These are phyloP conservation scores for Pangasianodon hypophthalmus DNA, from an alignment of 2,113 vertebrate genomes.

Conservation along the genomic window DNA sequence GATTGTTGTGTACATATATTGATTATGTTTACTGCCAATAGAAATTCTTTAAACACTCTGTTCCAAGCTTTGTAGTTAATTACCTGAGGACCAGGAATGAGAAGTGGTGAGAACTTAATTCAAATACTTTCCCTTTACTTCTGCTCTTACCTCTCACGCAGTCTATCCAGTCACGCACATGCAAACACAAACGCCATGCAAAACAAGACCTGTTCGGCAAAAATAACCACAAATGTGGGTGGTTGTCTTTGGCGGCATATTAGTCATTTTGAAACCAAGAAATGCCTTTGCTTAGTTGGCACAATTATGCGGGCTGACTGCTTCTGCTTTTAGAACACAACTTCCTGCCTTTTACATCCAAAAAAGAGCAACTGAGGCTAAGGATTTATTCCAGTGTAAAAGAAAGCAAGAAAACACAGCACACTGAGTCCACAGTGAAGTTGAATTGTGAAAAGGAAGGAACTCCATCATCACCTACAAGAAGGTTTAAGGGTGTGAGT, in stretches of 20 bases:
- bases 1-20: neutral
- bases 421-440: neutral
- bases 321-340: conserved; percentile 34
- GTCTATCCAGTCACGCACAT: conserved; percentile 5
- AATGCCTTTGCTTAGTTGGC: conserved; percentile 32
- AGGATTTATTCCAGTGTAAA: conserved; percentile 25
- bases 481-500: neutral
- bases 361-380: conserved; percentile 17
- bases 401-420: neutral
- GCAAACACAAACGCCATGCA: conserved; percentile 1
- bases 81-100: neutral
- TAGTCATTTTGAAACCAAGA: conserved; percentile 38
- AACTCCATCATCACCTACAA: neutral
- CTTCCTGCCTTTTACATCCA: conserved; percentile 18
- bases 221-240: conserved; percentile 46
- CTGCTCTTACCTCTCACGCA: conserved; percentile 5
- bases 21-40: neutral
- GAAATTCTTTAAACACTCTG: neutral
- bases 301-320: conserved; percentile 10
- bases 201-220: conserved; percentile 29
- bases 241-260: conserved; percentile 33
- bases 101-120: conserved; percentile 1
- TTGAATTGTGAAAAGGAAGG: neutral
- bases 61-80: neutral
- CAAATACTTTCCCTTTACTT: neutral